Evolutionary conservation across 2,888 invertebrate species (phyloP).

Genomic region (Rosalia funebris): DNA sequence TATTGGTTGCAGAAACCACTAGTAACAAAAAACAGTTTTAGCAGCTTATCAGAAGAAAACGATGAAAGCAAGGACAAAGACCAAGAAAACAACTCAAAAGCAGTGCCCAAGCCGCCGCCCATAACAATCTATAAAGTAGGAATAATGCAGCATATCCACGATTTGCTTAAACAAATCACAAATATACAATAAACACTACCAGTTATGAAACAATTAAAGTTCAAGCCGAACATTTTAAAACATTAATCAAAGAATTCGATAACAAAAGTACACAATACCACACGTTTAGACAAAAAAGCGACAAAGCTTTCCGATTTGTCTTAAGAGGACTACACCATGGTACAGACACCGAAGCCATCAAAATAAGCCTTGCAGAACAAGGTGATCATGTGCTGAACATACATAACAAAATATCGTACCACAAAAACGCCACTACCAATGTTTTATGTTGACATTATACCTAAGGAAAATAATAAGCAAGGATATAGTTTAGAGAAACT

Average conservation of each 20-base stretch:
- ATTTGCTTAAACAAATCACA: not conserved
- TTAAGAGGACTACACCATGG: conserved; percentile 17
- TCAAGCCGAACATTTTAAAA: conserved; percentile 4
- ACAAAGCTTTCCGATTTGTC: conserved; percentile 25
- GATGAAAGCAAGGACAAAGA: not conserved
- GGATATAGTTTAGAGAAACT: conserved; percentile 10
- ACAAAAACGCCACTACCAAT: conserved; percentile 13
- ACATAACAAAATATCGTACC: not conserved
- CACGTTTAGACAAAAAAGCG: conserved; percentile 28
- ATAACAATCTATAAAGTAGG: conserved; percentile 4
- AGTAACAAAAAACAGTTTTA: conserved; percentile 1
- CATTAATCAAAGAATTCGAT: conserved; percentile 8
- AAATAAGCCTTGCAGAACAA: not conserved
- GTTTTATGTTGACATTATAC: conserved; percentile 14
- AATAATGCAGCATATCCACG: not conserved
- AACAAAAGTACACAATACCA: conserved; percentile 26
- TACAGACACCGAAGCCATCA: not conserved
- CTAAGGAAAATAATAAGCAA: conserved; percentile 18
- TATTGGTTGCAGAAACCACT: conserved; percentile 13
- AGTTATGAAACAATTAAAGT: conserved; percentile 2
- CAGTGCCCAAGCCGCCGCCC: conserved; percentile 2
- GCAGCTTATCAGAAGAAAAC: not conserved
- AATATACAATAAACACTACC: not conserved
- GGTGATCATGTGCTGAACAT: not conserved
- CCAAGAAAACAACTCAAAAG: not conserved